Conservation (phyloP, 1,140 invertebrate species). For the Aphidius gifuensis region DNA sequence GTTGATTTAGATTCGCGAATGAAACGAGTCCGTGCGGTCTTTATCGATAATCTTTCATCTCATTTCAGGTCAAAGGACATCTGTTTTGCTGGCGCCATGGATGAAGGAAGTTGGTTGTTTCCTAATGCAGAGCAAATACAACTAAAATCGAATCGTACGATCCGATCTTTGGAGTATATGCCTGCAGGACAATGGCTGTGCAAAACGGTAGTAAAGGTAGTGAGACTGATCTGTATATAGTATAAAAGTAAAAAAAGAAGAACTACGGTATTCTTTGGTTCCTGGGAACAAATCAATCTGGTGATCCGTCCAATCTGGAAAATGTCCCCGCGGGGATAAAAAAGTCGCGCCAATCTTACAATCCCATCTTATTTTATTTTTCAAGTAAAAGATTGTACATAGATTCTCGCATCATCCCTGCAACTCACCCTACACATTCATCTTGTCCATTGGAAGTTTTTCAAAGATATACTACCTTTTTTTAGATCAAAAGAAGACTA, state of each 20-base stretch:
- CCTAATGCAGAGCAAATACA: conserved; percentile 37
- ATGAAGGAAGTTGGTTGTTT: conserved; percentile 29
- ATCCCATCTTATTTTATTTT: conserved; percentile 16
- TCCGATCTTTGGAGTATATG: conserved; percentile 27
- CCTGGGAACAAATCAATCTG: conserved; percentile 31
- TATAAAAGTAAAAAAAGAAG: no score
- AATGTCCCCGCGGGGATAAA: conserved; percentile 29
- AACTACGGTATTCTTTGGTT: background rate
- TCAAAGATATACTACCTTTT: conserved; percentile 6
- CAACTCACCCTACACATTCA: background rate
- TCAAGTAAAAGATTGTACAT: background rate
- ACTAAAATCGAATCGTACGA: conserved; percentile 31
- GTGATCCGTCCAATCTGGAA: conserved; percentile 32
- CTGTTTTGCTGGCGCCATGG: conserved; percentile 10
- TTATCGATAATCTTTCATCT: conserved; percentile 35
- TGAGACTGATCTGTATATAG: no score
- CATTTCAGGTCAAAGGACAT: conserved; percentile 36
- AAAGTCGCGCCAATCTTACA: conserved; percentile 22
- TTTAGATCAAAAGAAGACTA: conserved; percentile 17
- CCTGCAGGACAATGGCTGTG: background rate
- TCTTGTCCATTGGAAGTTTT: conserved; percentile 12
- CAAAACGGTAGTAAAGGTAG: background rate
- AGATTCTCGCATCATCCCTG: background rate
- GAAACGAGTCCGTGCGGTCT: conserved; percentile 21
- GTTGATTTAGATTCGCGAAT: conserved; percentile 1